Base-by-base conservation (phyloP, 2,888 invertebrate species). In the Aplocera efformata region DNA sequence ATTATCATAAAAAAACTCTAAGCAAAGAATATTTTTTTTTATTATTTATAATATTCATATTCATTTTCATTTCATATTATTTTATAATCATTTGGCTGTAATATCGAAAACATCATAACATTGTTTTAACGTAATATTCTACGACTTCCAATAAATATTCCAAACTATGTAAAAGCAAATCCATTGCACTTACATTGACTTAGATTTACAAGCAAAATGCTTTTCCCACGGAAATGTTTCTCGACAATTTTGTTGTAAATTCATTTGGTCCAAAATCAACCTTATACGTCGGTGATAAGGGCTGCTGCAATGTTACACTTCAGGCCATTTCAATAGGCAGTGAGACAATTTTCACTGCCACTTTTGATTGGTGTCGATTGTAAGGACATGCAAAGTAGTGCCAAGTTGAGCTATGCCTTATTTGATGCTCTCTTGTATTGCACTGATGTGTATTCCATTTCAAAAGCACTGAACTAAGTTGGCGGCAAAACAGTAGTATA, bases 291-390 rank as follows among this genome's bases (percentile, higher is more conserved):
- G 1, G 29, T 1, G n/a, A 27, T 37, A 45, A 40, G 32, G 13
- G 13, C 25, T n/a, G 13, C 24, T 28, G 31, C 7, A 13, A 7
- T 36, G 37, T 26, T 25, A 28, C 22, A 26, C 30, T 33, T 42
- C 29, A 33, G 45, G 11, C 36, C 26, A 22, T 20, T 17, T 17
- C 32, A 8, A 53, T 45, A 46, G 60, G 64, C 74, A 69, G 39
- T 75, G 74, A 63, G 73, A 75, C 79, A 64, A 77, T 80, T 76
- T 71, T 64, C 62, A 66, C 58, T 56, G 45, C 73, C 68, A 58
- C 72, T 77, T 75, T 71, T 69, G 79, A 77, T 63, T 64, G 61
- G 63, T 50, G 61, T 63, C 74, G 75, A 76, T 78, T 77, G 81
- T 74, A 68, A 69, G 51, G 61, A 58, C 72, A 82, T 80, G 82